Percentiles rank a stretch among this genome's conserved stretches.
phyloP scores from a whole-genome alignment of 2,888 invertebrate species.

The Tanypteryx hageni region DNA sequence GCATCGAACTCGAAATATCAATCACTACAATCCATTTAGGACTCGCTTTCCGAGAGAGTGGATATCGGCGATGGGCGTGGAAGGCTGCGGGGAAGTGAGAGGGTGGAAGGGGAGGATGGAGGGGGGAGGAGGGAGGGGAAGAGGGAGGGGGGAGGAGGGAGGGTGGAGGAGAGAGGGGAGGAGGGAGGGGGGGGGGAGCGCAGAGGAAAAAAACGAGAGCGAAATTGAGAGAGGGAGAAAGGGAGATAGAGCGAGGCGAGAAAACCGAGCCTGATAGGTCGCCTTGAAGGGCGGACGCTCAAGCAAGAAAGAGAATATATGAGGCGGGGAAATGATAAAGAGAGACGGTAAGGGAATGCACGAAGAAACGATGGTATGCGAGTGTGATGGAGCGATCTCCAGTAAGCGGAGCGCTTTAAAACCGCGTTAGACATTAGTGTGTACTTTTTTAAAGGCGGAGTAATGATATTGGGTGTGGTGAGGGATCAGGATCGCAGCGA shows the following conservation, averaged over 20 bases:
- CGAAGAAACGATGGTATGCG: not conserved
- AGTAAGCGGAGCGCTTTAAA: not conserved
- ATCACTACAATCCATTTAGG: not conserved
- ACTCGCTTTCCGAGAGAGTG: not conserved
- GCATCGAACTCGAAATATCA: conserved; percentile 26
- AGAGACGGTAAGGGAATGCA: not conserved
- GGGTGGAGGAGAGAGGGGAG: not conserved
- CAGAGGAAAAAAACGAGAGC: not conserved
- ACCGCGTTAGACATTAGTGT: not conserved
- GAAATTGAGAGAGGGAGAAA: not conserved
- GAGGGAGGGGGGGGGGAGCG: not conserved
- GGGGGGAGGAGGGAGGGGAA: not conserved
- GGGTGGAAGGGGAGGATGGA: not conserved
- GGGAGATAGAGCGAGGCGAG: not conserved
- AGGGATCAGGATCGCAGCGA: not conserved
- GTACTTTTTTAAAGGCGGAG: too few species aligned
- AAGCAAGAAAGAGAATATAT: not conserved
- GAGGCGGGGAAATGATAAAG: not conserved
- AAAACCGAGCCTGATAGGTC: not conserved
- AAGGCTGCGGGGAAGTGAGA: not conserved
- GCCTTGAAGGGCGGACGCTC: not conserved
- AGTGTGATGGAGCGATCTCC: not conserved
- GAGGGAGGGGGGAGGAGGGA: not conserved
- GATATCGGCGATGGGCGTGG: conserved; percentile 6
- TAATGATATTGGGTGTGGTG: too few species aligned